phyloP scores from a whole-genome alignment of 92 coral and sea anemone genomes.

The Porites evermanni region DNA sequence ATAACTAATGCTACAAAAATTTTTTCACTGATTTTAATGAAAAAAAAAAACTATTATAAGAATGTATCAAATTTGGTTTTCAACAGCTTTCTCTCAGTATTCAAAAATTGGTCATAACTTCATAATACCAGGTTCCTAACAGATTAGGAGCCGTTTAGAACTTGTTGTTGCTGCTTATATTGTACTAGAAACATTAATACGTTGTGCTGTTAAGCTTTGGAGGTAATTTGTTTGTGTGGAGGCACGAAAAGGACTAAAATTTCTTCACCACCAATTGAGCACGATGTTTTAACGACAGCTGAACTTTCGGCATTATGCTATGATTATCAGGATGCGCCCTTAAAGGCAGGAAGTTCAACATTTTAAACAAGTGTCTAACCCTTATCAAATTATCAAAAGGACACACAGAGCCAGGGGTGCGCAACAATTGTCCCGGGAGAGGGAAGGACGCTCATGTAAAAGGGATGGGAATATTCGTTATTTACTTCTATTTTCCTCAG shows the following conservation, averaged over 20 bases:
- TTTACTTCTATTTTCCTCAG: slow-evolving; percentile 2
- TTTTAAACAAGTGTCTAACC: not conserved
- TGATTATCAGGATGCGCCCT: not conserved
- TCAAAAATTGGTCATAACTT: not conserved
- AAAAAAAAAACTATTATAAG: not conserved
- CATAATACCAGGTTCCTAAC: slow-evolving; percentile 10
- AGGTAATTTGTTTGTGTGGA: not conserved
- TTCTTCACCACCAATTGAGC: slow-evolving; percentile 1
- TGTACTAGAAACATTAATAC: not conserved
- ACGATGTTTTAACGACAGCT: not conserved
- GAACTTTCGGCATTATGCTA: not conserved
- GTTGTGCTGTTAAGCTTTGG: not conserved
- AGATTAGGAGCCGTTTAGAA: slow-evolving; percentile 4
- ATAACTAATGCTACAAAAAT: not conserved
- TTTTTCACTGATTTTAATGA: slow-evolving; percentile 8
- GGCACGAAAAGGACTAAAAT: not conserved
- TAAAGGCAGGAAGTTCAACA: not conserved
- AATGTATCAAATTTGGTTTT: slow-evolving; percentile 4
- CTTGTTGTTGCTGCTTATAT: not conserved
- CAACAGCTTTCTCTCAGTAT: not conserved
- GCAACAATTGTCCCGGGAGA: not conserved
- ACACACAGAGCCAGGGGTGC: not conserved
- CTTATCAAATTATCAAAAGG: not conserved
- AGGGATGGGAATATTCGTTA: not conserved
- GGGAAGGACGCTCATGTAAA: not conserved